Evolutionary conservation across 1,140 invertebrate species (phyloP).

Genomic region (Octopus sinensis): DNA sequence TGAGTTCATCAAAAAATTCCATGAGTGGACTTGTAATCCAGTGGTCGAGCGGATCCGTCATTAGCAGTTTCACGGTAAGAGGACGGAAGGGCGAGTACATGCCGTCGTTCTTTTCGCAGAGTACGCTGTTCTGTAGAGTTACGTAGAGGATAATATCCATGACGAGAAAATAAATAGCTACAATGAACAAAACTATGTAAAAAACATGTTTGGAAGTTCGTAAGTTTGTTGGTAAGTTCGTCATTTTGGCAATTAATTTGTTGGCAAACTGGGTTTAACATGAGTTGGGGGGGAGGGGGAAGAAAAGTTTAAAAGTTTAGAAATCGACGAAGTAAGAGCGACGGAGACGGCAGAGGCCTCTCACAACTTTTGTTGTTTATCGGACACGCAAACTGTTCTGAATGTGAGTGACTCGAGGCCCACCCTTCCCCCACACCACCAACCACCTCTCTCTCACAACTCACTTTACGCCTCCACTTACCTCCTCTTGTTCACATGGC

Average conservation of each 20-base stretch:
- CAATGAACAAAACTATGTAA: slow-evolving; percentile 17
- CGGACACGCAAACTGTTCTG: too few relatives aligned
- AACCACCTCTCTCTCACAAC: too few relatives aligned
- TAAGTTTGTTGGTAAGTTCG: neutral
- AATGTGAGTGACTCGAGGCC: too few relatives aligned
- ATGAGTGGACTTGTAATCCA: slow-evolving; percentile 45
- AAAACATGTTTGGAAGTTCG: slow-evolving; percentile 6
- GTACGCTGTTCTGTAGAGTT: slow-evolving; percentile 36
- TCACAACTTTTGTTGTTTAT: too few relatives aligned
- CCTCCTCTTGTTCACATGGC: too few relatives aligned
- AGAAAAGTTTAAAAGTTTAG: too few relatives aligned
- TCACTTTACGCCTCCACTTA: too few relatives aligned
- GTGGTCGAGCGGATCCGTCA: slow-evolving; percentile 49
- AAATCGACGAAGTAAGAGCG: too few relatives aligned
- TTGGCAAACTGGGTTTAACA: too few relatives aligned
- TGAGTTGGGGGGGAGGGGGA: too few relatives aligned
- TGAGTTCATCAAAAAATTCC: slow-evolving; percentile 46
- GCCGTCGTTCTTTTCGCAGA: slow-evolving; percentile 28
- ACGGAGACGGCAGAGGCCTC: too few relatives aligned
- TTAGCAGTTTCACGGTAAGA: slow-evolving; percentile 47
- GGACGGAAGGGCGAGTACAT: slow-evolving; percentile 45
- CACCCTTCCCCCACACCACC: too few relatives aligned
- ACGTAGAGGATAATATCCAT: slow-evolving; percentile 49
- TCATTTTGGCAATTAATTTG: neutral
- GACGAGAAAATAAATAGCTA: slow-evolving; percentile 42